A percentile compares a stretch with the other conserved stretches of the same genome.
These are phyloP conservation scores for Aptenodytes forsteri DNA, from an alignment of 2,113 vertebrate genomes.

Conservation along the genomic window DNA sequence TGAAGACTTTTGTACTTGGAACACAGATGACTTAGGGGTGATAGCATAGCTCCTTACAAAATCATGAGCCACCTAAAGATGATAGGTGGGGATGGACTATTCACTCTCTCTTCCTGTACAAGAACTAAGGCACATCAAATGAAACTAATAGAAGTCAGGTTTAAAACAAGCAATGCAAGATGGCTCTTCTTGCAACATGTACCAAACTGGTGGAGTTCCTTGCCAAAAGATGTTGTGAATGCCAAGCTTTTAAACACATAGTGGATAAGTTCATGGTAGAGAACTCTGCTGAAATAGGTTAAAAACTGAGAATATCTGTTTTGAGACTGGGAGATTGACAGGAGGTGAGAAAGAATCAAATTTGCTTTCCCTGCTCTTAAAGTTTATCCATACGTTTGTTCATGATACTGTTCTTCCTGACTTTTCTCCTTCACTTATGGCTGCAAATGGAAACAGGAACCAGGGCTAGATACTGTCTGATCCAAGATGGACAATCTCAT, in stretches of 20 bases:
- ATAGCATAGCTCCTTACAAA: background rate
- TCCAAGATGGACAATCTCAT: background rate
- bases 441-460: background rate
- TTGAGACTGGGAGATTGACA: background rate
- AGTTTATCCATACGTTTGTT: background rate
- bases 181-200: background rate
- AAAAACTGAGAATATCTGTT: background rate
- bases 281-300: background rate
- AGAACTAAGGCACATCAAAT: background rate
- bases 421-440: background rate
- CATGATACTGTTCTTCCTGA: background rate
- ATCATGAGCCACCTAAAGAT: background rate
- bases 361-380: background rate
- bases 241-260: background rate
- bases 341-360: background rate
- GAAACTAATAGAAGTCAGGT: background rate
- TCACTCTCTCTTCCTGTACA: background rate
- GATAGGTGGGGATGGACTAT: background rate
- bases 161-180: background rate
- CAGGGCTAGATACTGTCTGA: background rate
- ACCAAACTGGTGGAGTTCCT: background rate
- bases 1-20: background rate
- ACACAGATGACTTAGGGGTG: background rate
- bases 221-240: background rate
- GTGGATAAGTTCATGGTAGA: background rate